Percentiles rank a stretch among this genome's conserved stretches.
Evolutionary conservation across 2,888 invertebrate species (phyloP).

Genomic region (Eucriotettix oculatus): DNA sequence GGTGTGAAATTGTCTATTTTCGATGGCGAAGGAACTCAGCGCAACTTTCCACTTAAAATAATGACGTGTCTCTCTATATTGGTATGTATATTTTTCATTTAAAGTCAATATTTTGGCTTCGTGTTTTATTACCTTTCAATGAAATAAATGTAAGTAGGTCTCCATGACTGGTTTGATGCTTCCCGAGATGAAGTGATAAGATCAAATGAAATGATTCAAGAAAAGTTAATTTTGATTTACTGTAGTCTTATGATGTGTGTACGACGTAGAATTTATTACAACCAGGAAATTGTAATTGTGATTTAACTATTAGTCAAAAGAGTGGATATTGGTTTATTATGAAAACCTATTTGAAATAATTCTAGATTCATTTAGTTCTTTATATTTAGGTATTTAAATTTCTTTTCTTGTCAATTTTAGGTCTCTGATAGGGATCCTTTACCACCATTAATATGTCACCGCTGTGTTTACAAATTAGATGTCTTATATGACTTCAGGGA

Average conservation of each 20-base stretch:
- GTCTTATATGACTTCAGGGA: conserved; percentile 61
- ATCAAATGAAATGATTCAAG: too few relatives aligned
- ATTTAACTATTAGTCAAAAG: too few relatives aligned
- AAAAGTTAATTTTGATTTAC: too few relatives aligned
- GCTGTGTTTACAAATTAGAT: conserved; percentile 59
- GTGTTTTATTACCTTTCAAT: background rate
- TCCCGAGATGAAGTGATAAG: background rate
- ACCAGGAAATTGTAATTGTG: too few relatives aligned
- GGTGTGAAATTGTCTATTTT: conserved; percentile 62
- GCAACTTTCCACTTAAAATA: conserved; percentile 50
- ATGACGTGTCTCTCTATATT: conserved; percentile 64
- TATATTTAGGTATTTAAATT: too few relatives aligned
- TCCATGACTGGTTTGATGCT: background rate
- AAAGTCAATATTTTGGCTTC: background rate
- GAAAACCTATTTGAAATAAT: too few relatives aligned
- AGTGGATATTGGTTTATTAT: too few relatives aligned
- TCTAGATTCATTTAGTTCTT: too few relatives aligned
- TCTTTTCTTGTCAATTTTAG: conserved; percentile 31
- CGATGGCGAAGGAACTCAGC: conserved; percentile 55
- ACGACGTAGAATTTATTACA: too few relatives aligned
- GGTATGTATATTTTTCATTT: conserved; percentile 36
- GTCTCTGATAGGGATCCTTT: conserved; percentile 58
- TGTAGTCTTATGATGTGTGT: too few relatives aligned
- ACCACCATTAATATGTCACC: conserved; percentile 60
- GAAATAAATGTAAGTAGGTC: background rate